A percentile compares a stretch with the other conserved stretches of the same genome.
Conservation (phyloP, 2,113 vertebrate species). For the Nymphicus hollandicus region DNA sequence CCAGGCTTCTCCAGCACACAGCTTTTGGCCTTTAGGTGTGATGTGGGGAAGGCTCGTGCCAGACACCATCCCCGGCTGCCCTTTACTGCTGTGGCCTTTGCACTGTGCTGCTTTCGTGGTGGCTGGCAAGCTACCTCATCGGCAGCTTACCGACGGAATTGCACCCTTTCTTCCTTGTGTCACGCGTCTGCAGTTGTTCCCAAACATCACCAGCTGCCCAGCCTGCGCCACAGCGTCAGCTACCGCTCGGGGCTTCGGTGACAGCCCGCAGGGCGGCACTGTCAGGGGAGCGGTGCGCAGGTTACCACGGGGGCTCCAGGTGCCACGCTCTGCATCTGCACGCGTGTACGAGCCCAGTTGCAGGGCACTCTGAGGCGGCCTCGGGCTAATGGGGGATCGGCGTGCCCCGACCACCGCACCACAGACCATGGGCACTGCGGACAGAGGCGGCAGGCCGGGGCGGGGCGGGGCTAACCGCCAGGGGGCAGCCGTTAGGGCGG, state of each 20-base stretch:
- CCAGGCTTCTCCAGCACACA: rapidly evolving
- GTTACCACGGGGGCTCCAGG: rapidly evolving
- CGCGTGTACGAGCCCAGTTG: rapidly evolving
- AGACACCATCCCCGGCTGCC: not conserved
- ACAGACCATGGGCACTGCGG: rapidly evolving
- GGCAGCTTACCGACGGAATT: rapidly evolving
- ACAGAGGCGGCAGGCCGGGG: no score
- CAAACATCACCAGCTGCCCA: not conserved
- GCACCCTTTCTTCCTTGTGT: not conserved
- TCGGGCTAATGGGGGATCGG: not conserved
- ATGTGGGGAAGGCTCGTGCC: rapidly evolving
- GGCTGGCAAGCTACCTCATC: rapidly evolving
- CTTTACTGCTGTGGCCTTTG: rapidly evolving
- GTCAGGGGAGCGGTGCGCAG: not conserved
- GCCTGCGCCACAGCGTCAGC: not conserved
- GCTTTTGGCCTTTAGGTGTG: rapidly evolving
- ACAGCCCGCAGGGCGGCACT: not conserved
- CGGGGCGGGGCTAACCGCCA: no score
- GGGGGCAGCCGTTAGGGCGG: no score
- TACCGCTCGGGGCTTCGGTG: not conserved
- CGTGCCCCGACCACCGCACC: rapidly evolving
- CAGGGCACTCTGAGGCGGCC: not conserved
- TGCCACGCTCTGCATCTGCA: not conserved
- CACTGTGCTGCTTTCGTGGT: rapidly evolving
- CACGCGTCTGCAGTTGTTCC: not conserved